Evolutionary conservation across 1,140 invertebrate species (phyloP).

Genomic region (Heliconius eleuchia): DNA sequence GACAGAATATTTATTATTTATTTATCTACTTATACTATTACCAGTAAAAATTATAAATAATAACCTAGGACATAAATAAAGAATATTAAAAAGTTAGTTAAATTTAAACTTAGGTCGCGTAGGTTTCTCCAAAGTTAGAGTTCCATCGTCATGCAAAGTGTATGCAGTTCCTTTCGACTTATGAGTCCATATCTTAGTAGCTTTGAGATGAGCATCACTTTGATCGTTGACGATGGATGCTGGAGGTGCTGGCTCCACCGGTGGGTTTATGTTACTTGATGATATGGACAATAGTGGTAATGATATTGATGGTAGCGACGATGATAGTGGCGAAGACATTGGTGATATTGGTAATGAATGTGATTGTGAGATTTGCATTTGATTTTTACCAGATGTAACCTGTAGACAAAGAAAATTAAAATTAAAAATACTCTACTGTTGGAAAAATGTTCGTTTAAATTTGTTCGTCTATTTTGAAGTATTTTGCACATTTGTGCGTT

Average conservation of each 20-base stretch:
- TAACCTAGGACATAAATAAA: slow-evolving; percentile 14
- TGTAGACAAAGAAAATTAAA: slow-evolving; percentile 21
- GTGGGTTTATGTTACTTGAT: slow-evolving; percentile 27
- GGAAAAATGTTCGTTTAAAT: too few species aligned
- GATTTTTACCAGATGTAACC: slow-evolving; percentile 42
- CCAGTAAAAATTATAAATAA: slow-evolving; percentile 81
- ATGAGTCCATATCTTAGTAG: slow-evolving; percentile 71
- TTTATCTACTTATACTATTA: slow-evolving; percentile 79
- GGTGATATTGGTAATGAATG: slow-evolving; percentile 8
- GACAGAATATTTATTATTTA: background rate
- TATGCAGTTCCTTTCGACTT: slow-evolving; percentile 71
- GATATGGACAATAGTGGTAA: slow-evolving; percentile 10
- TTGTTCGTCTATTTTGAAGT: too few species aligned
- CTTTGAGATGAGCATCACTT: slow-evolving; percentile 72
- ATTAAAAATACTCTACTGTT: background rate
- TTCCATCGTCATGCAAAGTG: slow-evolving; percentile 70
- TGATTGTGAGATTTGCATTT: slow-evolving; percentile 27
- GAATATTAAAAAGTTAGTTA: slow-evolving; percentile 20
- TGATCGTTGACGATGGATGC: slow-evolving; percentile 51
- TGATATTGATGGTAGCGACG: slow-evolving; percentile 15
- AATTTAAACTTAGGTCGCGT: slow-evolving; percentile 40
- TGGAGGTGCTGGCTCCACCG: slow-evolving; percentile 51
- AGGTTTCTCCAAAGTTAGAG: slow-evolving; percentile 60
- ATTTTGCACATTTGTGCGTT: too few species aligned
- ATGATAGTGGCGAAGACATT: slow-evolving; percentile 16